phyloP scores from a whole-genome alignment of 2,888 invertebrate species.

The Galeruca laticollis region DNA sequence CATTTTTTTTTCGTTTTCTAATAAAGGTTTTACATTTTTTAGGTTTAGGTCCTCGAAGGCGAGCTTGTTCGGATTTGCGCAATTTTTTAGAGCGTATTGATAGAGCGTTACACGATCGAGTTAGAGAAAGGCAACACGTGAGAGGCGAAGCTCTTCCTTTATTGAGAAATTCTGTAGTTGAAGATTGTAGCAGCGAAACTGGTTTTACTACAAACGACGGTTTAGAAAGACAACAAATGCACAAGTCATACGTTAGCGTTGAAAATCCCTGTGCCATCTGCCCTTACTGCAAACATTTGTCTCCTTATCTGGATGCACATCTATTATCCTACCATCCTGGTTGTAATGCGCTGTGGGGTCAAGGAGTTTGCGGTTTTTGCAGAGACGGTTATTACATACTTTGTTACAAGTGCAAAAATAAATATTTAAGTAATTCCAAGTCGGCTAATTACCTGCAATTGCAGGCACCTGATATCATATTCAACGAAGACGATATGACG shows the following conservation, averaged over 20 bases:
- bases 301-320: conserved; percentile 66
- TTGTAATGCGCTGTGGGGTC: conserved; percentile 67
- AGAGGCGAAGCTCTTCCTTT: conserved; percentile 66
- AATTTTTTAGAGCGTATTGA: conserved; percentile 48
- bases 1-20: background rate
- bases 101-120: conserved; percentile 54
- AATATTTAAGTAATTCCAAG: conserved; percentile 58
- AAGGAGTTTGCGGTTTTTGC: conserved; percentile 68
- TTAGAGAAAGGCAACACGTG: conserved; percentile 65
- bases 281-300: conserved; percentile 65
- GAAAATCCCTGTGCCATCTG: conserved; percentile 55
- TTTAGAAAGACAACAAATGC: conserved; percentile 15
- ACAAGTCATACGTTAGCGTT: conserved; percentile 43
- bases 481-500: conserved; percentile 61
- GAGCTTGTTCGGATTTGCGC: conserved; percentile 50
- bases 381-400: conserved; percentile 67
- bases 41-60: conserved; percentile 46
- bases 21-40: background rate
- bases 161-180: conserved; percentile 48
- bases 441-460: conserved; percentile 50
- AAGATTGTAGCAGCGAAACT: conserved; percentile 37
- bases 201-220: conserved; percentile 26
- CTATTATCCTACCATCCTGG: conserved; percentile 70
- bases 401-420: conserved; percentile 69
- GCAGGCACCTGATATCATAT: conserved; percentile 65